Evolutionary conservation across 2,888 invertebrate genomes (phyloP).

Genomic region (Mythimna impura): DNA sequence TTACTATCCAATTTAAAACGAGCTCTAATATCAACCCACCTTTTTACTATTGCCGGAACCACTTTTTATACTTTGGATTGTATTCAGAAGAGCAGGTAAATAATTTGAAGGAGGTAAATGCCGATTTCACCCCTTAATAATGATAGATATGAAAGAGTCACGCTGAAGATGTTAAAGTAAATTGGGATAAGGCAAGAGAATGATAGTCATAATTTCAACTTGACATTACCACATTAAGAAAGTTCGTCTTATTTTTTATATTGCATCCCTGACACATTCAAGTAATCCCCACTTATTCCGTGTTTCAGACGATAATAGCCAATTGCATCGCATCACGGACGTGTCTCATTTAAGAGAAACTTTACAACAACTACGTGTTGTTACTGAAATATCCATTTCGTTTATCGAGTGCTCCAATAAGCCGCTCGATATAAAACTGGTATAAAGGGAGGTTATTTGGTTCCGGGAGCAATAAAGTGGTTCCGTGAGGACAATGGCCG

Average conservation of each 20-base stretch:
- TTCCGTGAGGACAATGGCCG: constrained; percentile 84
- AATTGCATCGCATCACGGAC: constrained; percentile 39
- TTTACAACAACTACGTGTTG: constrained; percentile 51
- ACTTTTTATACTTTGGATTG: not conserved
- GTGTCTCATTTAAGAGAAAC: constrained; percentile 47
- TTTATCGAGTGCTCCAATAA: constrained; percentile 74
- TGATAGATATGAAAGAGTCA: not conserved
- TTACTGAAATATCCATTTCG: constrained; percentile 63
- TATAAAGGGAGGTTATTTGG: constrained; percentile 86
- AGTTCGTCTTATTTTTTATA: not conserved
- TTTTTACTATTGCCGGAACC: not conserved
- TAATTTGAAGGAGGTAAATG: not conserved
- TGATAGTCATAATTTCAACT: not conserved
- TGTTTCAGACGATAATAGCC: constrained; percentile 36
- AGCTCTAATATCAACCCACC: constrained; percentile 27
- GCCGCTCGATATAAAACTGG: constrained; percentile 82
- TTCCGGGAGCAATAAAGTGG: constrained; percentile 86
- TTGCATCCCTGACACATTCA: not conserved
- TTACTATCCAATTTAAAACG: constrained; percentile 50
- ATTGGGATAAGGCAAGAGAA: not conserved
- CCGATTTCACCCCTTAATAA: not conserved
- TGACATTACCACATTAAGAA: not conserved
- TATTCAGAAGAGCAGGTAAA: not conserved
- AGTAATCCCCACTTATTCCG: constrained; percentile 30
- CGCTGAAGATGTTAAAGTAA: not conserved